Base-by-base conservation (phyloP, 2,888 invertebrate species). In the Ochropleura leucogaster region DNA sequence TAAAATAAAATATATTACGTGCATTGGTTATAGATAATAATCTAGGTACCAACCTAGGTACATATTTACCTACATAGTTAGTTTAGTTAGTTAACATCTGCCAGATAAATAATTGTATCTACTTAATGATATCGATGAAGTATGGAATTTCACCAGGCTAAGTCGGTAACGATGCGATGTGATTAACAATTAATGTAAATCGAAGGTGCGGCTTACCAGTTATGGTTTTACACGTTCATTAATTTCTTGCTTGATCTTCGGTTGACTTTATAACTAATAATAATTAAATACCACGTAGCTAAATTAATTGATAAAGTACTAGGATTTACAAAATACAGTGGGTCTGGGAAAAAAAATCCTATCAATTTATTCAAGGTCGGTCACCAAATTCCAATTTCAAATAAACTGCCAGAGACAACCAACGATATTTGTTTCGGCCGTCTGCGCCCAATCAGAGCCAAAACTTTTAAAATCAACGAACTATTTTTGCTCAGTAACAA, bases 401-500 rank as follows among this genome's bases (percentile, higher is more conserved):
- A 81, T 66, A 65, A 74, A 66, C 46, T 73, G 77, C 42, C 84
- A 80, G 46, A 74, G 55, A 72, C 68, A 66, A 66, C 47, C 44
- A 51, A 60, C 42, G 20, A 55, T n/a, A 18, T 53, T 49, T 63
- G 40, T 51, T 49, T 60, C 42, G 44, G 20, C 30, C 59, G 53
- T 30, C n/a, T 44, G 46, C 51, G 42, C 53, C 53, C 63, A 70
- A 59, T 62, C 72, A 72, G 46, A 74, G 49, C n/a, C 59, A 47
- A 47, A 69, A 71, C 20, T 66, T 78, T 80, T 75, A 10, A 79
- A 84, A 76, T 69, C 65, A 82, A 79, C 80, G 69, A 75, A 77
- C 75, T 74, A 74, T 87, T 85, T 79, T 85, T 70, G 57, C 68
- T 77, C 68, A 72, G 65, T 74, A 78, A 68, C 77, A 82, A 77